Base-by-base conservation (phyloP, 1,140 invertebrate genomes). In the Drosophila arawakana region DNA sequence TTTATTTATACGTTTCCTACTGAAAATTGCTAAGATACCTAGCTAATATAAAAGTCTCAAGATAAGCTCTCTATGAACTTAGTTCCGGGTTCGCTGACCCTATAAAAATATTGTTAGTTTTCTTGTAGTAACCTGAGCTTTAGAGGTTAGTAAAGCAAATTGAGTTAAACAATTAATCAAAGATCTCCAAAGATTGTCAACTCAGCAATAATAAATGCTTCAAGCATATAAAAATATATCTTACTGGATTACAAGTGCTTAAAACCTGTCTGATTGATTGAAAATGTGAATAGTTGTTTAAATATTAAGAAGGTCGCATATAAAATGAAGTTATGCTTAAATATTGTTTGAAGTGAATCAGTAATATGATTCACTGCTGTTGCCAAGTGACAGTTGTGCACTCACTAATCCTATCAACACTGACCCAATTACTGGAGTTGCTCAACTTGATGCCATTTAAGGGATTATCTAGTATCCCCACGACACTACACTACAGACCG, bases 371-470 rank as follows among this genome's bases (percentile, higher is more conserved):
- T 57, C 54, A 57, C 30, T 13, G 18, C 37, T 18, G 54, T 57
- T 39, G 35, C 41, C 37, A 57, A 57, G 10, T 47, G 46, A 21
- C 15, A 21, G 4, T 47, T 8, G 2, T 47, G 46, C 13, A 65
- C 21, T 8, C 35, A 73, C 54, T 54, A 34, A 34, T 50, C 11
- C 69, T 66, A 66, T 58, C 61, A 65, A 60, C 35, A 49, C 43
- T 70, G 58, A 70, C 66, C 72, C 58, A 74, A 25, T 70, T 74
- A 11, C 6, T 9, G 9, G 30, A 52, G 47, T 21, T 65, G 61
- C 21, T 62, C 34, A 63, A 52, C 30, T 21, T 35, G n/a, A 18
- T 62, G 18, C 9, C 58, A 37, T 35, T 62, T 25, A 68, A 35
- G 2, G 1, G 35, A 25, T 49, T 57, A 39, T 55, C 9, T 41